Evolutionary conservation across 2,888 invertebrate species (phyloP), one percentile per base, ranked within the genome.

Genomic region (Stramonita haemastoma): DNA sequence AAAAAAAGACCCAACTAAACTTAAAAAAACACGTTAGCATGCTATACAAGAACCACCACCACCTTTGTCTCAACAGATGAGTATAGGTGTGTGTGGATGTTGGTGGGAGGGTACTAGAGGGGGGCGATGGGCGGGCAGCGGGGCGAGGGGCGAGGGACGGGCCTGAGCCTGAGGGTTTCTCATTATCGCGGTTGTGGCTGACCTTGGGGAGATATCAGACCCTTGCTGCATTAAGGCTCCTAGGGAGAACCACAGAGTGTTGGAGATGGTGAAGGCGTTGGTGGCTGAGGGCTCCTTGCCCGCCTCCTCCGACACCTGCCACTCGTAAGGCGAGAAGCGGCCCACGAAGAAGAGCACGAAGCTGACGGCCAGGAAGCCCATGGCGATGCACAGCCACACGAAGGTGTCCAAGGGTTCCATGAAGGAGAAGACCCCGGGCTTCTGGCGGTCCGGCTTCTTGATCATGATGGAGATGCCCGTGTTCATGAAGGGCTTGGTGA

Each of bases 281-380:
- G 93, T 94, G 34, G 94, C 93, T 1, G 92, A 93, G 36, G 91
- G 90, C 19, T 91, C 91, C 29, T 92, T 92, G 56, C 91, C 91
- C 26, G 90, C 92, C 57, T 92, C 92, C 77, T 92, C 93, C 26
- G 92, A 90, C 56, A 91, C 89, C 90, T 98, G 97, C 99, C 99
- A 99, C 96, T 99, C 99, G 96, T 99, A 98, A 0, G 99, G 99
- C 4, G 99, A 99, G 96, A 99, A 99, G 93, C 99, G 97, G 87
- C 99, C 99, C 73, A 99, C 99, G 93, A 99, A 97, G 96, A 99
- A 99, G 29, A 99, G 97, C 32, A 99, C 99, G 93, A 99, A 98
- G 96, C 99, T 99, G 89, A 99, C 99, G 86, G 98, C 99, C 93
- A 99, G 97, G 96, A 98, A 99, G 92, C 99, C 99, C 96, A 99